These are phyloP conservation scores for Indicator maculatus DNA, from an alignment of 2,113 vertebrate genomes.

Conservation along the genomic window DNA sequence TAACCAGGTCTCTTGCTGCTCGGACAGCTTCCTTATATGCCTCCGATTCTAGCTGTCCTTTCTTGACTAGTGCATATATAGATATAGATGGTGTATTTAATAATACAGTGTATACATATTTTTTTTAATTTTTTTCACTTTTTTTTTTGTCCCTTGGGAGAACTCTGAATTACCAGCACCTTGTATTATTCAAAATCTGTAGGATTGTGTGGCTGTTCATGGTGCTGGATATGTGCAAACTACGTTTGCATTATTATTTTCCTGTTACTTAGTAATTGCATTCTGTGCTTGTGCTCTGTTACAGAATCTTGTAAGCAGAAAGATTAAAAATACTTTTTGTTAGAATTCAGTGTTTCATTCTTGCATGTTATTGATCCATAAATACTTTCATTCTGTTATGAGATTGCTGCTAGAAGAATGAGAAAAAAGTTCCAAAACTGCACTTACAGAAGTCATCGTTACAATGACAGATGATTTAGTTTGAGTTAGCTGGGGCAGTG, in stretches of 20 bases:
- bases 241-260: constrained; percentile 32
- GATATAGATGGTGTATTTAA: no score
- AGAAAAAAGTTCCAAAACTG: constrained; percentile 71
- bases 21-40: no score
- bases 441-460: constrained; percentile 76
- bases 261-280: constrained; percentile 24
- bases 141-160: neutral
- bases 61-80: no score
- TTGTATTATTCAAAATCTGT: neutral
- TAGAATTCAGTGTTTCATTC: constrained; percentile 68
- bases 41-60: no score
- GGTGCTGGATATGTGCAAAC: neutral
- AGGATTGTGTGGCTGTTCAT: constrained; percentile 34
- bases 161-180: constrained; percentile 10
- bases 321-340: constrained; percentile 61
- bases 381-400: constrained; percentile 71
- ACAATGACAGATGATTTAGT: constrained; percentile 86
- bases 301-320: constrained; percentile 37
- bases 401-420: constrained; percentile 62
- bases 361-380: constrained; percentile 72
- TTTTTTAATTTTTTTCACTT: neutral
- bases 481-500: constrained; percentile 72
- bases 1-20: no score
- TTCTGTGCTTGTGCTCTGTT: constrained; percentile 61
- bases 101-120: no score